Evolutionary conservation across 2,888 invertebrate species (phyloP), one percentile per base, ranked within the genome.

Genomic region (Drymonia ruficornis): DNA sequence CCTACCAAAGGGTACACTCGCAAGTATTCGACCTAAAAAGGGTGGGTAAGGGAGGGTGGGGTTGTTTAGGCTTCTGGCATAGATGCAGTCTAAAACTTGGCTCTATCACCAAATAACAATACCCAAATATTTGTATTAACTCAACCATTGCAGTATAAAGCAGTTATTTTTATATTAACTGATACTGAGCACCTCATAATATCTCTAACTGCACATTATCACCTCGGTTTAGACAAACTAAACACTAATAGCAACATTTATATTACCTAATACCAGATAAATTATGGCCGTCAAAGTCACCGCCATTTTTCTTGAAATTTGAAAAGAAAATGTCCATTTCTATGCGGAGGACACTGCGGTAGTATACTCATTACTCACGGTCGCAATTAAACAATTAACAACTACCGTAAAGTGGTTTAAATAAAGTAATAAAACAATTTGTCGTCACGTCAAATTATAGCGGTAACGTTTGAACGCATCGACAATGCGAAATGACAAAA

Each of bases 331-430:
- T 46, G 49, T 29, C 63, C 61, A 67, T 65, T 73, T 74, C 71
- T 70, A 72, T 65, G 70, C 70, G 66, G 67, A 68, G 74, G 76
- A 71, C 65, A 77, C 78, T 84, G 87, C 82, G 83, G 88, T 87
- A 81, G 78, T 79, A 67, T 79, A 68, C 56, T 74, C 74, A 87
- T 86, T 80, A 86, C 77, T 78, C 77, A 78, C 70, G 77, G 82
- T 80, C 79, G 78, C 82, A 84, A 84, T 83, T 82, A 77, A 85
- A 80, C 76, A 81, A 87, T 81, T 80, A 81, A 68, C 78, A 76
- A 87, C 89, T 89, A 88, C 89, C 74, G 89, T 86, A 85, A 81
- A 80, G 76, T 81, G 80, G 78, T 80, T 69, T 68, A 72, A 72
- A 81, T 77, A 70, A 51, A 70, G 74, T 59, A 75, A 73, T 82